phyloP scores from a whole-genome alignment of 2,113 vertebrate species.

The Pedionomus torquatus region DNA sequence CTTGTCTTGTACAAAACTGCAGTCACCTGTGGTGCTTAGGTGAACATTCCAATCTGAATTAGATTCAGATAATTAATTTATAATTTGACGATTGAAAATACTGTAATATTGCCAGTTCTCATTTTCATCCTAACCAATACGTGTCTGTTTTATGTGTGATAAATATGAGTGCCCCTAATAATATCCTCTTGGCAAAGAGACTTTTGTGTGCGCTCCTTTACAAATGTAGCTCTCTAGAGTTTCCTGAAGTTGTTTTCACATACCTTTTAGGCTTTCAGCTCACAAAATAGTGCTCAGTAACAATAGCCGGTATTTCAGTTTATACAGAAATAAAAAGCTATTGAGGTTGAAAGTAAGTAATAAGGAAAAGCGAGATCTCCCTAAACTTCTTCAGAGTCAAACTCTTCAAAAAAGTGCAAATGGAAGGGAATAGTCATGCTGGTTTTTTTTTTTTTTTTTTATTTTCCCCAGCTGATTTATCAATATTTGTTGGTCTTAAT shows the following conservation, averaged over 20 bases:
- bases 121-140: not conserved
- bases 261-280: not conserved
- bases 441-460: not conserved
- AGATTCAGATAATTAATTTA: not conserved
- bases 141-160: not conserved
- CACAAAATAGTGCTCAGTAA: not conserved
- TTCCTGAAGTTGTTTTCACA: not conserved
- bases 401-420: not conserved
- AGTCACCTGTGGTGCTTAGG: not conserved
- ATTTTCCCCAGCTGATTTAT: not conserved
- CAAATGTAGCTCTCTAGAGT: not conserved
- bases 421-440: accelerated
- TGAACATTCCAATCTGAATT: not conserved
- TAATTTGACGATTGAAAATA: not conserved
- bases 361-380: not conserved
- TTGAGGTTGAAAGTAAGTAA: not conserved
- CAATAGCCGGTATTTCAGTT: not conserved
- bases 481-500: not conserved
- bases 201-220: not conserved
- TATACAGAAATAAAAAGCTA: not conserved
- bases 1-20: not conserved
- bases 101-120: not conserved
- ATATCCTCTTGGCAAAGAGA: not conserved
- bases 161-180: not conserved
- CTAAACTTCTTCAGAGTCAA: not conserved